A percentile compares a stretch with the other conserved stretches of the same genome.
Evolutionary conservation across 2,113 vertebrate genomes (phyloP).

Genomic region (Leucosticte australis): DNA sequence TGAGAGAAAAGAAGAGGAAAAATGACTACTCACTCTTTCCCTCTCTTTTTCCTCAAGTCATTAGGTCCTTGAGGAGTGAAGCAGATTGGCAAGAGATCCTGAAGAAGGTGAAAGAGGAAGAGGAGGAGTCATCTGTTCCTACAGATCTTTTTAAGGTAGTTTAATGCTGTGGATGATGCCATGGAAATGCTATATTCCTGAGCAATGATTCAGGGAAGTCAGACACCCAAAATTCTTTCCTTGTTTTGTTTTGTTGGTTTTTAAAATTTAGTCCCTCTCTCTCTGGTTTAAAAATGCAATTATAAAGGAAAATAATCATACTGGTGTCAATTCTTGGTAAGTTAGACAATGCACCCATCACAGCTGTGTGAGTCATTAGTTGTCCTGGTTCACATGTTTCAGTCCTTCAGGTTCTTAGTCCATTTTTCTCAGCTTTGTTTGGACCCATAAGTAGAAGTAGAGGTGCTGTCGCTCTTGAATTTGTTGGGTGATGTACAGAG

Average conservation of each 20-base stretch:
- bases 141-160: slow-evolving; percentile 89
- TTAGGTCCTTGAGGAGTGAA: slow-evolving; percentile 83
- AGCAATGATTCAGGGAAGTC: background rate
- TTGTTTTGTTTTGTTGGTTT: background rate
- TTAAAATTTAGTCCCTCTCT: background rate
- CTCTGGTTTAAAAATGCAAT: background rate
- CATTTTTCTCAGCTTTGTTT: background rate
- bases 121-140: slow-evolving; percentile 83
- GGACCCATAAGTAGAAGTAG: background rate
- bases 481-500: background rate
- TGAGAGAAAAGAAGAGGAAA: background rate
- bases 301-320: background rate
- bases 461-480: background rate
- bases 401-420: background rate
- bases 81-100: slow-evolving; percentile 89
- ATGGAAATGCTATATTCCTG: background rate
- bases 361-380: background rate
- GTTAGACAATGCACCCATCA: background rate
- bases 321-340: background rate
- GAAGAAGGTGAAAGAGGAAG: slow-evolving; percentile 80
- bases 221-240: background rate
- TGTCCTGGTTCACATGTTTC: background rate
- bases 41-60: slow-evolving; percentile 72
- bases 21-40: background rate
- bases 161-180: background rate